phyloP scores from a whole-genome alignment of 2,797 vertebrate genomes.

The Podarcis siculus region DNA sequence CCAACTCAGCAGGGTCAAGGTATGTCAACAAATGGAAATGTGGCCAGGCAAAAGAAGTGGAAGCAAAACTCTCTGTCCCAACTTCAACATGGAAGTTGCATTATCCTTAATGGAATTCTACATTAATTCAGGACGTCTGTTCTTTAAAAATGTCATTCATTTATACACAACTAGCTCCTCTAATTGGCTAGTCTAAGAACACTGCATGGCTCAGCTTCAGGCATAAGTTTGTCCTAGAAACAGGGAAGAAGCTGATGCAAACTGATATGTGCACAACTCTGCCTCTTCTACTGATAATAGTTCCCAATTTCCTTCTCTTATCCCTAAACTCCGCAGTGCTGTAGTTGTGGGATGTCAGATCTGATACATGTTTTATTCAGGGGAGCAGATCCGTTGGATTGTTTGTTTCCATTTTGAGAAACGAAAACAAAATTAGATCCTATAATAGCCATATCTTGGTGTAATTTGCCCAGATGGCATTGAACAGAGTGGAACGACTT shows the following conservation, averaged over 20 bases:
- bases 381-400: background rate
- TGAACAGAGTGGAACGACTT: background rate
- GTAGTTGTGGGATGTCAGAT: background rate
- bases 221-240: conserved; percentile 70
- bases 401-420: background rate
- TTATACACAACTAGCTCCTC: conserved; percentile 61
- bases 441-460: background rate
- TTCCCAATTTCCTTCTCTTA: background rate
- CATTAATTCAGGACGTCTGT: conserved; percentile 56
- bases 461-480: background rate
- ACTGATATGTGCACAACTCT: conserved; percentile 51
- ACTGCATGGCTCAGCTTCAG: conserved; percentile 55
- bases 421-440: background rate
- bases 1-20: conserved; percentile 15
- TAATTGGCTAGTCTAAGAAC: conserved; percentile 50
- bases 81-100: conserved; percentile 5
- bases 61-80: conserved; percentile 57
- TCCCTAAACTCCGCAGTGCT: conserved; percentile 22
- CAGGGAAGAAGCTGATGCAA: conserved; percentile 60
- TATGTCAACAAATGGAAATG: conserved; percentile 52
- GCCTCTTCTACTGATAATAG: conserved; percentile 21
- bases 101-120: conserved; percentile 55
- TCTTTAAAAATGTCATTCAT: conserved; percentile 66
- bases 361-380: conserved; percentile 14
- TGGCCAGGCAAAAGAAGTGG: conserved; percentile 62